Conservation (phyloP, 2,797 vertebrate genomes). For the Champsocephalus esox region DNA sequence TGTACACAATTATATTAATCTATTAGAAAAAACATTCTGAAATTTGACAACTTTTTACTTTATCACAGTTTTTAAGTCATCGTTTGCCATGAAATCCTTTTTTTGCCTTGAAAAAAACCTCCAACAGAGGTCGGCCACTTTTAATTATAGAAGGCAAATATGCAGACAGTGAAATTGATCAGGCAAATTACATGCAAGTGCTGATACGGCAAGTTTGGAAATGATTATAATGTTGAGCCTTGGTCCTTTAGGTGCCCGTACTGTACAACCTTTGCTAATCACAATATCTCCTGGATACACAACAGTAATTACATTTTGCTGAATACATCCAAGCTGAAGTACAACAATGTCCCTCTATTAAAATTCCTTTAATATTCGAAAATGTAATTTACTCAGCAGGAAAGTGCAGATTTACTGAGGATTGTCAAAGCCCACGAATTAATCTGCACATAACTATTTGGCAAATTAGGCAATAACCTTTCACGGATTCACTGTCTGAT, state of each 20-base stretch:
- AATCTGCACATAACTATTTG: conserved; percentile 51
- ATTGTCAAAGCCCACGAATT: conserved; percentile 53
- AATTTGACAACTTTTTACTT: conserved; percentile 20
- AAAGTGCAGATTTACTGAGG: conserved; percentile 49
- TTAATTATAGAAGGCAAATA: conserved; percentile 85
- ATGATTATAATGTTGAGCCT: conserved; percentile 52
- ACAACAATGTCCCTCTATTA: conserved; percentile 41
- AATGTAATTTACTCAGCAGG: conserved; percentile 63
- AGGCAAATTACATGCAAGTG: conserved; percentile 78
- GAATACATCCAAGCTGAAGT: conserved; percentile 38
- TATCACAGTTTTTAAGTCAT: background rate
- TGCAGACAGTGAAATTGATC: conserved; percentile 76
- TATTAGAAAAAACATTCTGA: background rate
- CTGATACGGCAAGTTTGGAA: conserved; percentile 78
- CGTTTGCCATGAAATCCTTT: conserved; percentile 41
- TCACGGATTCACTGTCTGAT: conserved; percentile 58
- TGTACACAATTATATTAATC: conserved; percentile 1
- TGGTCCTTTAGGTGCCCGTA: conserved; percentile 21
- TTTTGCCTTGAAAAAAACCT: conserved; percentile 45
- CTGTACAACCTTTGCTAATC: conserved; percentile 49
- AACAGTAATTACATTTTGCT: conserved; percentile 62
- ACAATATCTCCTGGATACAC: conserved; percentile 56
- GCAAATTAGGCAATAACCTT: conserved; percentile 68
- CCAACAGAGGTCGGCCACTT: conserved; percentile 51
- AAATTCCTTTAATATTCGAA: conserved; percentile 49